These are phyloP conservation scores for Heliconius hewitsoni DNA, from an alignment of 1,140 invertebrate genomes.

Conservation along the genomic window DNA sequence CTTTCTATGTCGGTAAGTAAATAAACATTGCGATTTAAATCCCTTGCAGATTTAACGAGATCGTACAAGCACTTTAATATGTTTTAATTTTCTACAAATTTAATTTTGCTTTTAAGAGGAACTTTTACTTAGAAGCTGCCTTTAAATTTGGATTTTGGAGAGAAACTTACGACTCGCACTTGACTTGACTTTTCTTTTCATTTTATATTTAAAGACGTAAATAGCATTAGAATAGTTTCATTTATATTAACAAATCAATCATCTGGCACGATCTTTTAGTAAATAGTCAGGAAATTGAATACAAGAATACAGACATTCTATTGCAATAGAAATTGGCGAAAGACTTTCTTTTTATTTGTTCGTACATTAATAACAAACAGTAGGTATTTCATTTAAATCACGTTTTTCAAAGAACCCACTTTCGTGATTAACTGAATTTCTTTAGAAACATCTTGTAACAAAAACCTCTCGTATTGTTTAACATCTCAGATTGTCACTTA, in stretches of 20 bases:
- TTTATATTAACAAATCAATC: background rate
- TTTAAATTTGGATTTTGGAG: too few relatives aligned
- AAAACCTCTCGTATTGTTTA: constrained; percentile 33
- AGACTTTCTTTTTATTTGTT: background rate
- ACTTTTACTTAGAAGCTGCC: too few relatives aligned
- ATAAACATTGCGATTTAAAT: background rate
- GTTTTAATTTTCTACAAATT: background rate
- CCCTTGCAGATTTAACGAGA: background rate
- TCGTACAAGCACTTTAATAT: background rate
- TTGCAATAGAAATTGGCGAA: background rate
- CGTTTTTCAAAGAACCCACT: constrained; percentile 27
- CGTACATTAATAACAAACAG: background rate
- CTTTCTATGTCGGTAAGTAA: background rate
- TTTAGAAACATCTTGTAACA: constrained; percentile 23
- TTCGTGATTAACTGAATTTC: constrained; percentile 30
- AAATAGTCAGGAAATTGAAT: background rate
- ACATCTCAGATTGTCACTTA: constrained; percentile 37
- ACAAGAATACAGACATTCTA: background rate
- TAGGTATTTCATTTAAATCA: constrained; percentile 19
- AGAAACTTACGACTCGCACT: too few relatives aligned
- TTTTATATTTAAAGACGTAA: background rate
- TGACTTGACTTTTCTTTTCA: background rate
- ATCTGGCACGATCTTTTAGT: background rate
- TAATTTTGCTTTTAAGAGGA: background rate
- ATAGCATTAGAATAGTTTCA: background rate